Base-by-base conservation (phyloP, 1,140 invertebrate species). In the Lordiphosa stackelbergi region DNA sequence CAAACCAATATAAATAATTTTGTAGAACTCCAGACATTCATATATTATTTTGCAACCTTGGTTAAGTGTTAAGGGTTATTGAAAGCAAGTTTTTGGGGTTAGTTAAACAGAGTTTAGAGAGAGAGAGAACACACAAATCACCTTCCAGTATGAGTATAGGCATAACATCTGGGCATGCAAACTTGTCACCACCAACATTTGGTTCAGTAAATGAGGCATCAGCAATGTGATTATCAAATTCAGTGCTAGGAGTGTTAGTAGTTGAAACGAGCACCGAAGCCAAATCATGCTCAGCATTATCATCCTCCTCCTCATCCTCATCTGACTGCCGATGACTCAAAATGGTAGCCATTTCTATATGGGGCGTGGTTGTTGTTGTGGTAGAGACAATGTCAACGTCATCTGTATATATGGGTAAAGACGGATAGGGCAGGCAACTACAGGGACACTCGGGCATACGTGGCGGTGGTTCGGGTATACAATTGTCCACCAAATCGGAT, bases 61-160 rank as follows among this genome's bases (percentile, higher is more conserved):
- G 5, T 31, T 31, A 31, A 31, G 6, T 31, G 28, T 31, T 31
- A 31, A 8, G 6, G 6, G 7, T 31, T 31, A 31, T 31, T 31
- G 2, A 31, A 31, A 31, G 11, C 12, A 4, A 13, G 37, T 11
- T 5, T 5, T 55, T 6, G 7, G 4, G n/a, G 43, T 73, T 77
- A 65, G 35, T 47, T 35, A 60, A 78, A 48, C 63, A 38, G 46
- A 36, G 61, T 78, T 84, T 77, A 65, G 61, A 46, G 51, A 55
- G 51, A 42, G 46, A 53, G 53, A 48, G 8, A 55, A 61, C 65
- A 73, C 66, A 83, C 55, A 81, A 85, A 85, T 87, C 85, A 87
- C 85, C 85, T 87, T 87, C 85, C 66, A 87, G 81, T 74, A 87
- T 87, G 48, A 87, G 79, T 59, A 87, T 81, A 69, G 85, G 85